Percentiles rank a stretch among this genome's conserved stretches.
Conservation (phyloP, 2,797 vertebrate species). For the Paramormyrops hopkinsi region DNA sequence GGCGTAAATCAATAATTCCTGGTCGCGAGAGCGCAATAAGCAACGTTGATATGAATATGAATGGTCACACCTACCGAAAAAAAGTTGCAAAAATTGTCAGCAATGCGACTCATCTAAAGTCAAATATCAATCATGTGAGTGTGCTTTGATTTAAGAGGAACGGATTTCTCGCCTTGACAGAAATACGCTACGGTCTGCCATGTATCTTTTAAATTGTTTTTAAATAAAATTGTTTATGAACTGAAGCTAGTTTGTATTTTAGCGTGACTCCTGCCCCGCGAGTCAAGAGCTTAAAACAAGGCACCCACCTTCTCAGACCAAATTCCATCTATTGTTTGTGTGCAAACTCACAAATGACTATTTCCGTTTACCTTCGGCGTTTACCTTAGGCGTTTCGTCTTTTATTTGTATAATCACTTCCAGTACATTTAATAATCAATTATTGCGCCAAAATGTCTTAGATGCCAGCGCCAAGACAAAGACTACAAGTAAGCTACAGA, state of each 20-base stretch:
- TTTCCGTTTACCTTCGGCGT: conserved; percentile 34
- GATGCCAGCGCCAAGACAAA: background rate
- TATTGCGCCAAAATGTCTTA: conserved; percentile 26
- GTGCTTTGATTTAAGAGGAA: background rate
- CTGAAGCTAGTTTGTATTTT: background rate
- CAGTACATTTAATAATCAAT: conserved; percentile 31
- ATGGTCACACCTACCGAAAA: background rate
- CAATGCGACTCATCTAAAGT: background rate
- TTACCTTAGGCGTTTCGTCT: conserved; percentile 33
- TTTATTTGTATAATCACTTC: conserved; percentile 18
- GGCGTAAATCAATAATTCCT: background rate
- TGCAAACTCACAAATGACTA: conserved; percentile 45
- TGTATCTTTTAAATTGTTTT: background rate
- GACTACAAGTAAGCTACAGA: background rate
- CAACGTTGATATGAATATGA: background rate
- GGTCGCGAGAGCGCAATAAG: background rate
- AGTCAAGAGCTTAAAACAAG: conserved; percentile 28
- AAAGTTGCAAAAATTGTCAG: background rate
- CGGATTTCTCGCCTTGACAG: background rate
- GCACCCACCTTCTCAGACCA: conserved; percentile 24
- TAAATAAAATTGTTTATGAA: background rate
- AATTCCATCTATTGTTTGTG: conserved; percentile 45
- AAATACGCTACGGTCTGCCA: background rate
- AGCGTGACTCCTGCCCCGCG: conserved; percentile 16
- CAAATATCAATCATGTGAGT: background rate